Evolutionary conservation across 37 sponge, comb jelly and placozoan genomes (phyloP).

Genomic region (Chondrosia reniformis): DNA sequence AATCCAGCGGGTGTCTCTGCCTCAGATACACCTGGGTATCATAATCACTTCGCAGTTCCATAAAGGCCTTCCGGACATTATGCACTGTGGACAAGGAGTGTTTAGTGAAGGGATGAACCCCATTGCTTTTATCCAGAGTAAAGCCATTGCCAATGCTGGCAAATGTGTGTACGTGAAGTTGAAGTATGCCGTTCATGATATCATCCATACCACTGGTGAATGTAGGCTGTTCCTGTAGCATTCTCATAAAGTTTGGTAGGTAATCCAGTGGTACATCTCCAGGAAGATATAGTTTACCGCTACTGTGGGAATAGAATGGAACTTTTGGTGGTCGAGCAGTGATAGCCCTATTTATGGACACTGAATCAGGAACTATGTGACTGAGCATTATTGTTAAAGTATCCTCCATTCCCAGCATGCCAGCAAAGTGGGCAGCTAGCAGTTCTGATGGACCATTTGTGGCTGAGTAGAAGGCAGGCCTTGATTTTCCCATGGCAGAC

Average conservation of each 20-base stretch:
- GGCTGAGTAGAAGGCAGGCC: slow-evolving; percentile 2
- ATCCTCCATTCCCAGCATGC: slow-evolving; percentile 16
- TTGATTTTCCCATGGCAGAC: neutral
- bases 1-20: neutral
- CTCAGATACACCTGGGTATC: neutral
- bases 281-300: neutral
- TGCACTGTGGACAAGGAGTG: neutral
- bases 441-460: slow-evolving; percentile 17
- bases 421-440: slow-evolving; percentile 14
- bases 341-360: neutral
- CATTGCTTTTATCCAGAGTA: neutral
- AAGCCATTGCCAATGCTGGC: neutral
- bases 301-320: neutral
- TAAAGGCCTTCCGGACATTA: neutral
- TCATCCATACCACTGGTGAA: slow-evolving; percentile 2
- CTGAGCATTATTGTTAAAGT: slow-evolving; percentile 11
- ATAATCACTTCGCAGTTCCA: neutral
- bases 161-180: neutral
- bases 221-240: neutral
- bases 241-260: neutral
- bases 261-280: neutral
- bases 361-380: neutral
- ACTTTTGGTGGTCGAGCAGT: neutral
- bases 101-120: neutral
- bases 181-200: neutral